Conservation (phyloP, 1,140 invertebrate species). For the Trichonephila clavata region DNA sequence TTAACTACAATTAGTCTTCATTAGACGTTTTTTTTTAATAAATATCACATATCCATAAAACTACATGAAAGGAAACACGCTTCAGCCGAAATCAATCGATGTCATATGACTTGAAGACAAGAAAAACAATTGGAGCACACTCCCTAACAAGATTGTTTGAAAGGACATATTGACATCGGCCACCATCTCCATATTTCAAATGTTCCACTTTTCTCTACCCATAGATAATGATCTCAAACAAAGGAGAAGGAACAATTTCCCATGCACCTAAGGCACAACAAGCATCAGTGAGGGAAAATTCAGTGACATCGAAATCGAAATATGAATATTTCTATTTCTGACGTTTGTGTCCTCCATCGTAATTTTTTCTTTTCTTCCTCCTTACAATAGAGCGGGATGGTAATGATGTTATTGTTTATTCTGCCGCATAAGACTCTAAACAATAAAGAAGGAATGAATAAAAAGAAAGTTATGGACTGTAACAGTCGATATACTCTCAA, state of each 20-base stretch:
- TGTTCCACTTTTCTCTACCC: background rate
- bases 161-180: conserved; percentile 24
- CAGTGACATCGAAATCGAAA: conserved; percentile 11
- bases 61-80: background rate
- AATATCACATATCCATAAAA: background rate
- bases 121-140: conserved; percentile 7
- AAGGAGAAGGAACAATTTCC: conserved; percentile 12
- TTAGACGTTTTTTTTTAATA: too few species aligned
- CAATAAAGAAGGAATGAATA: background rate
- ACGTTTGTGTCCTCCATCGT: background rate
- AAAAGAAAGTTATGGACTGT: background rate
- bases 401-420: conserved; percentile 54
- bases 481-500: conserved; percentile 13
- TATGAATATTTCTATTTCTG: conserved; percentile 35
- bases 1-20: too few species aligned
- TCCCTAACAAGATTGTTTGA: conserved; percentile 23
- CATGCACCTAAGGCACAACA: background rate
- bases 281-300: too few species aligned
- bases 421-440: background rate
- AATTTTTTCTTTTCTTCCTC: background rate
- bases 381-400: background rate
- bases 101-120: background rate
- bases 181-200: conserved; percentile 8
- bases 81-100: background rate
- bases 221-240: conserved; percentile 43